Conservation (phyloP, 1,140 invertebrate species). For the Microvelia longipes region DNA sequence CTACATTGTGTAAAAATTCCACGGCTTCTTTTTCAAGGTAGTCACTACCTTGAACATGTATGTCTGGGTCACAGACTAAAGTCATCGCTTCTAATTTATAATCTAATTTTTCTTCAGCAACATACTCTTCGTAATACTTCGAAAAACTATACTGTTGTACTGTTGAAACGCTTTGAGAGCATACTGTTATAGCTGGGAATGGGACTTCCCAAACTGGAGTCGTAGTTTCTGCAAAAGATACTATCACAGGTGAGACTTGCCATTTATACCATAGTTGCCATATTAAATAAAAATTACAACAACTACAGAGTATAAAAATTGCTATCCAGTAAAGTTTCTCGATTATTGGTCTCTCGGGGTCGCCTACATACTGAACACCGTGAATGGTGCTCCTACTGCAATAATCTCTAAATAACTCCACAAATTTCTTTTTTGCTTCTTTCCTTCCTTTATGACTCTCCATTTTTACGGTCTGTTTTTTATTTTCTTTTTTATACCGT, state of each 20-base stretch:
- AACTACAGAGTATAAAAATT: neutral
- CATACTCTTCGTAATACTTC: neutral
- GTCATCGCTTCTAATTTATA: neutral
- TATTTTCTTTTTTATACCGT: too few relatives aligned
- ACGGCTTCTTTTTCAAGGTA: neutral
- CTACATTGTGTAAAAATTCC: neutral
- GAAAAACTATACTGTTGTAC: neutral
- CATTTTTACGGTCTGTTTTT: too few relatives aligned
- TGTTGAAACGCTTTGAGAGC: constrained; percentile 7
- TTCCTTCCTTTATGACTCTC: neutral
- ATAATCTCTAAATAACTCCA: constrained; percentile 12
- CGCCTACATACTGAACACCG: constrained; percentile 15
- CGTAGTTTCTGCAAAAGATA: constrained; percentile 1
- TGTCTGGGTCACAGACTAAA: neutral
- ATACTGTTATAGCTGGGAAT: constrained; percentile 19
- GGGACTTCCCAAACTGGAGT: constrained; percentile 15
- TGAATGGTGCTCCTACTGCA: constrained; percentile 18
- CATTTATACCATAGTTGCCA: constrained; percentile 1
- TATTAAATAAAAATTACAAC: neutral
- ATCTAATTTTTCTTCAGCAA: neutral
- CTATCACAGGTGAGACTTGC: constrained; percentile 3
- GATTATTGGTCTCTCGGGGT: constrained; percentile 8
- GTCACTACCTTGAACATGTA: neutral
- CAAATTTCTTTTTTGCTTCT: neutral
- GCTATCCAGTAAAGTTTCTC: constrained; percentile 8